phyloP scores from a whole-genome alignment of 2,888 invertebrate genomes.

The Protodeltote pygarga region DNA sequence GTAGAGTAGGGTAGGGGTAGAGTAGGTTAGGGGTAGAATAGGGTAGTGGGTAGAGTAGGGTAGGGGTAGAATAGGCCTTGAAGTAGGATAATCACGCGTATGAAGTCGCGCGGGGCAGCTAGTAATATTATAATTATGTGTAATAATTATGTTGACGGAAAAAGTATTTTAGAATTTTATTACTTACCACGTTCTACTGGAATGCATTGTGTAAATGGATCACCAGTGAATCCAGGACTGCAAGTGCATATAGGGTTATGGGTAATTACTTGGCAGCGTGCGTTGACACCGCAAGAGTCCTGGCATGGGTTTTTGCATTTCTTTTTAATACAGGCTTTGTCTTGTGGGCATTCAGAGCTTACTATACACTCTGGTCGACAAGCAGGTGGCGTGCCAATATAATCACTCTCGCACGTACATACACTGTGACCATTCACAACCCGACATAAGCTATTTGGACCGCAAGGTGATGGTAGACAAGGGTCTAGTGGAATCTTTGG shows the following conservation, averaged over 20 bases:
- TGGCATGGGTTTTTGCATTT: constrained; percentile 94
- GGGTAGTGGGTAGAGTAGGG: too few relatives aligned
- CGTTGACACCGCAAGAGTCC: constrained; percentile 93
- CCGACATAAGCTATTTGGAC: constrained; percentile 93
- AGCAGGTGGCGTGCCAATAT: constrained; percentile 92
- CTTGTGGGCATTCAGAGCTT: constrained; percentile 93
- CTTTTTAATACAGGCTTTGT: constrained; percentile 92
- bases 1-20: too few relatives aligned
- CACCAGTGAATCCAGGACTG: constrained; percentile 91
- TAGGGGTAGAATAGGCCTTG: too few relatives aligned
- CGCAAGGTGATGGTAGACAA: constrained; percentile 94
- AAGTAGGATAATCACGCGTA: too few relatives aligned
- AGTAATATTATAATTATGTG: too few relatives aligned
- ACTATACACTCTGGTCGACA: constrained; percentile 94
- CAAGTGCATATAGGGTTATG: constrained; percentile 96
- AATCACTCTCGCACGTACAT: constrained; percentile 92
- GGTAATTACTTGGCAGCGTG: constrained; percentile 93
- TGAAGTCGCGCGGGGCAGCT: too few relatives aligned
- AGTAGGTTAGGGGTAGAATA: too few relatives aligned
- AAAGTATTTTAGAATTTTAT: background rate
- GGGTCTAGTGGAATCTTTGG: constrained; percentile 81
- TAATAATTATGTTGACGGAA: constrained; percentile 3
- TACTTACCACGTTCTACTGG: constrained; percentile 88
- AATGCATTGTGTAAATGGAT: constrained; percentile 91
- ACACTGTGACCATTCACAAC: constrained; percentile 92